Conservation (phyloP, 1,140 invertebrate species). For the Cheumatopsyche charites region DNA sequence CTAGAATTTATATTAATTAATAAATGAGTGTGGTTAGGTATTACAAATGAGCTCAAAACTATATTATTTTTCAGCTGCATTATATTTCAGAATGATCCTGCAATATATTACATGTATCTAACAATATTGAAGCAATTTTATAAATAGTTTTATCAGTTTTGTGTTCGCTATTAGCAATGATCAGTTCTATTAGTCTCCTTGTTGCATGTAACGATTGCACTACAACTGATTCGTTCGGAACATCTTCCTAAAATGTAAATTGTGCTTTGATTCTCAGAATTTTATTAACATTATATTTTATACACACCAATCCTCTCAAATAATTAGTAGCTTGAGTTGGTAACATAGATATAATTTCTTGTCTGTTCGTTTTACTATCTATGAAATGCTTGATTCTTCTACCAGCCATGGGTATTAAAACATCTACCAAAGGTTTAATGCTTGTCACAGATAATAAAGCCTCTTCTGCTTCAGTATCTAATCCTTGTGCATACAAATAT, state of each 20-base stretch:
- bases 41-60: too few species aligned
- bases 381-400: conserved; percentile 71
- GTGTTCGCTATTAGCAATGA: conserved; percentile 29
- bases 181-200: conserved; percentile 28
- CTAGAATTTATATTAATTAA: too few species aligned
- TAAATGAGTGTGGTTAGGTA: too few species aligned
- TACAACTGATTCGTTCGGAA: conserved; percentile 32
- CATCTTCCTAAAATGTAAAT: conserved; percentile 41
- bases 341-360: conserved; percentile 70
- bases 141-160: conserved; percentile 6
- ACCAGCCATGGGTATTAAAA: conserved; percentile 74
- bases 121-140: conserved; percentile 34
- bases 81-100: conserved; percentile 6
- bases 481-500: conserved; percentile 77
- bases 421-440: conserved; percentile 66
- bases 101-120: conserved; percentile 37
- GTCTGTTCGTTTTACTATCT: conserved; percentile 62
- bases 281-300: background rate
- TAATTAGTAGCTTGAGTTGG: conserved; percentile 72
- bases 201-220: conserved; percentile 39
- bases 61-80: background rate
- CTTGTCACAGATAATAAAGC: conserved; percentile 72
- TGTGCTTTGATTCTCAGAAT: background rate
- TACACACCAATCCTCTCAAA: conserved; percentile 66
- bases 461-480: conserved; percentile 78